A percentile compares a stretch with the other conserved stretches of the same genome.
Conservation (phyloP, 2,888 invertebrate genomes). For the Hololepta plana region DNA sequence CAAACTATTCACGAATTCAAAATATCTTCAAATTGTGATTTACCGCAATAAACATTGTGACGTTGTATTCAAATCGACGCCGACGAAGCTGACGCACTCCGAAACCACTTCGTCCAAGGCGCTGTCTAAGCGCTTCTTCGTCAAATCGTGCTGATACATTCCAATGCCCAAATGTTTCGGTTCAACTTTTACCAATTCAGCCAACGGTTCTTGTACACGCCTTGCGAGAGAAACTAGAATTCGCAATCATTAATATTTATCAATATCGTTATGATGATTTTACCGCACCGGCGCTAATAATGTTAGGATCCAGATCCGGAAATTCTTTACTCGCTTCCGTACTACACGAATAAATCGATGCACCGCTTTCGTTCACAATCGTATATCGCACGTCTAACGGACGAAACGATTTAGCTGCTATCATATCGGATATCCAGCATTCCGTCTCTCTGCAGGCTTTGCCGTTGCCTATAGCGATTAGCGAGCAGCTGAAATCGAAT, state of each 20-base stretch:
- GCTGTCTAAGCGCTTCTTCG: conserved; percentile 52
- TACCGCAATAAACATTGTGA: conserved; percentile 66
- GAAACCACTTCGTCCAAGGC: conserved; percentile 66
- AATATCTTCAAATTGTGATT: conserved; percentile 11
- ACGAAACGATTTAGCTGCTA: conserved; percentile 35
- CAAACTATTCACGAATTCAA: background rate
- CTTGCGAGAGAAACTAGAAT: conserved; percentile 63
- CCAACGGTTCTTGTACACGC: conserved; percentile 75
- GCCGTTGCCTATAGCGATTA: conserved; percentile 84
- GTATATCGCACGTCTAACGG: conserved; percentile 46
- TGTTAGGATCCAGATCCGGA: conserved; percentile 63
- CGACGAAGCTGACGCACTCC: conserved; percentile 85
- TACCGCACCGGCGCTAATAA: conserved; percentile 55
- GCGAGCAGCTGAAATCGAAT: conserved; percentile 42
- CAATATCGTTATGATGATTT: too few relatives aligned
- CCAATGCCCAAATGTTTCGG: conserved; percentile 86
- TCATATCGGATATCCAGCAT: conserved; percentile 44
- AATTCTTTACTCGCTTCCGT: conserved; percentile 73
- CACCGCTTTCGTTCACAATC: conserved; percentile 80
- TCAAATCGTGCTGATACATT: conserved; percentile 88
- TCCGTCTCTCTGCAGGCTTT: conserved; percentile 83
- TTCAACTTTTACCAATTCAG: conserved; percentile 84
- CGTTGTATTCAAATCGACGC: conserved; percentile 80
- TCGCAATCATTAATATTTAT: too few relatives aligned
- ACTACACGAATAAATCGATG: conserved; percentile 83